Evolutionary conservation across 1,140 invertebrate genomes (phyloP), one percentile per base, ranked within the genome.

Genomic region (Hycleus cichorii): DNA sequence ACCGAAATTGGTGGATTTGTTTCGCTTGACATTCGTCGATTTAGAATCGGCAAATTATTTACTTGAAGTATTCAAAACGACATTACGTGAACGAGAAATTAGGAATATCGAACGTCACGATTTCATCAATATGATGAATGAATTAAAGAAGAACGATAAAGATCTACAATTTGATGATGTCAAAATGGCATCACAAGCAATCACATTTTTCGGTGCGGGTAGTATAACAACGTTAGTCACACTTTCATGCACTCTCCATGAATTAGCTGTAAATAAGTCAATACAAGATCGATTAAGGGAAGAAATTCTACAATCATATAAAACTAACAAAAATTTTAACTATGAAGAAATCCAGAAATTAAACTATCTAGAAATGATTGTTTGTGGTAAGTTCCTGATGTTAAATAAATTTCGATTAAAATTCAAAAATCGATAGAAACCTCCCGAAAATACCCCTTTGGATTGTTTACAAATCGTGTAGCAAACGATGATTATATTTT

Each of bases 221-320:
- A 87, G 80, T 63, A 86, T 88, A 43, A 86, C 86, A 0, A 79
- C 83, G 3, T 78, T 83, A 0, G 77, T 76, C 1, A 76, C 78
- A 0, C 74, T 86, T 57, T 67, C 76, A 0, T 82, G 79, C 57
- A 68, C 75, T 2, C 59, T 82, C 0, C 81, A 82, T 62, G 78
- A 81, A 58, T 65, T 89, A 53, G 82, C 83, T 0, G 54, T 76
- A 3, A 73, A 86, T 67, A 79, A 78, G n/a, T 76, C 81, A 0
- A 68, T 84, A 2, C 86, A 88, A 62, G 71, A 83, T 1, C 76
- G 72, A 57, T 56, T 84, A 2, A 66, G 80, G 4, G 64, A 76
- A 40, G 85, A 89, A 74, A 78, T 90, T 0, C 72, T 73, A 2
- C 63, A 80, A 47, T 72, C 73, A 48, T 73, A 77, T 18, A 65